Base-by-base conservation (phyloP, 2,888 invertebrate species). In the Drosophila melanosoma region DNA sequence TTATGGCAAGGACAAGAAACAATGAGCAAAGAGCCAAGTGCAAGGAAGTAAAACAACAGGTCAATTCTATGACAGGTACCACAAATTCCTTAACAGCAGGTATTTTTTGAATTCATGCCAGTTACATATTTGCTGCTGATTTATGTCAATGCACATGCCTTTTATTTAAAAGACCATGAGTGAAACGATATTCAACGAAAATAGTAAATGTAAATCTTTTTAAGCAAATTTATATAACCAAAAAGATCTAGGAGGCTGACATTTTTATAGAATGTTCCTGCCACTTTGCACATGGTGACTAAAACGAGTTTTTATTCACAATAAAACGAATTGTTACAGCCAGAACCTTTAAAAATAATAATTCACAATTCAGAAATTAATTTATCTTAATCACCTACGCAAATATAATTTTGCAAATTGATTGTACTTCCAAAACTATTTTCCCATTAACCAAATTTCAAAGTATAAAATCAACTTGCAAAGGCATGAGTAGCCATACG, bases 1-100 rank as follows among this genome's bases (percentile, higher is more conserved):
- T 83, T 86, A 86, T 73, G 79, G 60, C 77, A 74, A 72, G 78
- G 71, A 73, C 76, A 56, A 62, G 49, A 56, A 42, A 53, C 70
- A 62, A 67, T 65, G 32, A 15, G 40, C 60, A 68, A 52, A 65
- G 45, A 38, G 17, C 56, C 29, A 40, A 53, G 54, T 67, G 60
- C 23, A 58, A 83, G 83, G 61, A 76, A 76, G 74, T 75, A 48
- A 71, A 54, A 32, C 53, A 49, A 53, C 72, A 60, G 69, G 70
- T 32, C 58, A 59, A 32, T 58, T 53, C 53, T 33, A 42, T 35
- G 57, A 63, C 76, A 88, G 81, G 81, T 82, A 87, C 45, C 17
- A 15, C 17, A 56, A 59, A 51, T 49, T 8, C n/a, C 10, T 33
- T 32, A 48, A 53, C 61, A 63, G 17, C 65, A 77, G 82, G 77